phyloP scores from a whole-genome alignment of 2,113 vertebrate species.

The Burhinus oedicnemus region DNA sequence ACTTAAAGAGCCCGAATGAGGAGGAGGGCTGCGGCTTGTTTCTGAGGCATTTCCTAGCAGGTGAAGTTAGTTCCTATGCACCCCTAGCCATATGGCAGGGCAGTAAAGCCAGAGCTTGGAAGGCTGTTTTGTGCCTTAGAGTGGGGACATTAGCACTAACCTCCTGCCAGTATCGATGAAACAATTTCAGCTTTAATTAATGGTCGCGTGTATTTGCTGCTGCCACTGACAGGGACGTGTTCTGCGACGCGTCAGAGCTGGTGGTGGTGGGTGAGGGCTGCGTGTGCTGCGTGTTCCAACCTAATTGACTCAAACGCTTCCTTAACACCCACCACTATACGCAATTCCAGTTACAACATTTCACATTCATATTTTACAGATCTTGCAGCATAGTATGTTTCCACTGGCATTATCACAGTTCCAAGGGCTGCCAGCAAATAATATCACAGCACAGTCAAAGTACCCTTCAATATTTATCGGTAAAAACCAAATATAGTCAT shows the following conservation, averaged over 20 bases:
- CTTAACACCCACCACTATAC: not conserved
- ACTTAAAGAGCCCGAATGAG: fast-evolving
- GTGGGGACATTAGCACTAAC: not conserved
- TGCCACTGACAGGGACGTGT: not conserved
- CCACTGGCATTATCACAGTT: not conserved
- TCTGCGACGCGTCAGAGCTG: not conserved
- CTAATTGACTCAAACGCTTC: not conserved
- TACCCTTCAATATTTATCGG: not conserved
- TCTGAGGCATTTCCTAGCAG: not conserved
- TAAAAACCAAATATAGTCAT: not conserved
- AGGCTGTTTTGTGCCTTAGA: not conserved
- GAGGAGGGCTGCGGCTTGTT: not conserved
- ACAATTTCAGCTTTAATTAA: not conserved
- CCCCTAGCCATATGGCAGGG: not conserved
- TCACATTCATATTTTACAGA: not conserved
- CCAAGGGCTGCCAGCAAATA: not conserved
- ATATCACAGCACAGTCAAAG: not conserved
- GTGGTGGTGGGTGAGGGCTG: not conserved
- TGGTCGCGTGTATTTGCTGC: fast-evolving
- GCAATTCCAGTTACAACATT: not conserved
- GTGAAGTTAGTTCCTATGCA: not conserved
- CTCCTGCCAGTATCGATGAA: not conserved
- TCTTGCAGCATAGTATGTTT: not conserved
- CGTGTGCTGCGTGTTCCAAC: not conserved
- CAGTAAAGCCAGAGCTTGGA: not conserved